Percentiles rank a stretch among this genome's conserved stretches.
Conservation (phyloP, 2,113 vertebrate genomes). For the Rhea pennata region DNA sequence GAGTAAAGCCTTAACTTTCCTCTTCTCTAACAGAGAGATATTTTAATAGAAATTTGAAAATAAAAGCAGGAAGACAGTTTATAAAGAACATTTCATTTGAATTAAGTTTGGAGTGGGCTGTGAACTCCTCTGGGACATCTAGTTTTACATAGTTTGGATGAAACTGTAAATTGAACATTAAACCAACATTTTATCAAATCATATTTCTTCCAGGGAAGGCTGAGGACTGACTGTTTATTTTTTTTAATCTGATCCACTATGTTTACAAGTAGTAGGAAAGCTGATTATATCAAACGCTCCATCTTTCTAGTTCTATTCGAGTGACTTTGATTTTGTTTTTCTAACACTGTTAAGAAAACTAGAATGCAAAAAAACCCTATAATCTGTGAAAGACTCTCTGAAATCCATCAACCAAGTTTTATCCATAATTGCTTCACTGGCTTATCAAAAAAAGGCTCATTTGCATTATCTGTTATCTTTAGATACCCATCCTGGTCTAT, state of each 20-base stretch:
- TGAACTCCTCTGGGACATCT: slow-evolving; percentile 11
- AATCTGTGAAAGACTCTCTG: slow-evolving; percentile 30
- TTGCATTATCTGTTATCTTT: slow-evolving; percentile 75
- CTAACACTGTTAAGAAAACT: slow-evolving; percentile 29
- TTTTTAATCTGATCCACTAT: slow-evolving; percentile 39
- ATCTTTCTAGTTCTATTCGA: slow-evolving; percentile 23
- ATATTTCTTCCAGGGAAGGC: slow-evolving; percentile 9
- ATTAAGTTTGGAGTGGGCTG: slow-evolving; percentile 6
- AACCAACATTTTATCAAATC: slow-evolving; percentile 51
- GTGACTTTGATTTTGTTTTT: slow-evolving; percentile 53
- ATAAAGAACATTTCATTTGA: slow-evolving; percentile 37
- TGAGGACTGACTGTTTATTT: slow-evolving; percentile 18
- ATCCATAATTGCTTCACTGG: slow-evolving; percentile 59
- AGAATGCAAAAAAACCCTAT: slow-evolving; percentile 49
- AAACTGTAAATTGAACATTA: slow-evolving; percentile 50
- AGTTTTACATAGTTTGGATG: slow-evolving; percentile 44
- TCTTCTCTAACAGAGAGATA: slow-evolving; percentile 5
- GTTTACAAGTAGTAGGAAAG: slow-evolving; percentile 42
- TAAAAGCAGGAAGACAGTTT: slow-evolving; percentile 21
- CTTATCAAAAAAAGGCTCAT: slow-evolving; percentile 68
- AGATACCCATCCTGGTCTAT: slow-evolving; percentile 61
- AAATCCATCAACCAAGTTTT: slow-evolving; percentile 55
- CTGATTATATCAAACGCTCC: slow-evolving; percentile 12
- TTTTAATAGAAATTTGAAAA: slow-evolving; percentile 9
- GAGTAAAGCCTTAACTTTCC: background rate